Evolutionary conservation across 2,888 invertebrate species (phyloP).

Genomic region (Cylindroiulus punctatus): DNA sequence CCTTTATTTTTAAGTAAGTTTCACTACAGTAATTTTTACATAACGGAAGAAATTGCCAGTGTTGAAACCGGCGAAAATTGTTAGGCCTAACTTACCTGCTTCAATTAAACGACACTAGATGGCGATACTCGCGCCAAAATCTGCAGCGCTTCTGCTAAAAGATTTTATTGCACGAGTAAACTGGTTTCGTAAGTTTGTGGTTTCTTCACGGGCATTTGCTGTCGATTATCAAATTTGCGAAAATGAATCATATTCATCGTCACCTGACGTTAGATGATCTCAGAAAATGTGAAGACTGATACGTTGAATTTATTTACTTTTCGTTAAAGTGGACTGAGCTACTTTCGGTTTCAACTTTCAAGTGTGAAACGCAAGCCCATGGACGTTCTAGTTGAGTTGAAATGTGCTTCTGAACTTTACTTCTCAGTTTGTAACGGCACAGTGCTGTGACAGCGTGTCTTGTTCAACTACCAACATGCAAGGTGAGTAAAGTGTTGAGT

Average conservation of each 20-base stretch:
- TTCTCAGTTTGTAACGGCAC: not conserved
- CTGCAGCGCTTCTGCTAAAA: not conserved
- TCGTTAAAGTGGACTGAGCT: not conserved
- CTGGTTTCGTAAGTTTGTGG: not conserved
- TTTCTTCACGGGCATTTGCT: not conserved
- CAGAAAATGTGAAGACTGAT: not conserved
- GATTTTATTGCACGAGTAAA: not conserved
- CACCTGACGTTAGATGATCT: not conserved
- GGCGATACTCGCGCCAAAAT: not conserved
- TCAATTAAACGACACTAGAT: not conserved
- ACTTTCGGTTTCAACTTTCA: not conserved
- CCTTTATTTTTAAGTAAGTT: not conserved
- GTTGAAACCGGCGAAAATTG: too few relatives aligned
- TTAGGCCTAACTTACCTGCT: too few relatives aligned
- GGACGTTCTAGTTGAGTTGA: not conserved
- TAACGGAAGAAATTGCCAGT: too few relatives aligned
- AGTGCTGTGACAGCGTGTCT: not conserved
- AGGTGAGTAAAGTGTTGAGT: not conserved
- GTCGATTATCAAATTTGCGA: not conserved
- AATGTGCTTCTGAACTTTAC: not conserved
- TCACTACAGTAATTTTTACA: too few relatives aligned
- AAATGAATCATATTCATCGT: conserved; percentile 9
- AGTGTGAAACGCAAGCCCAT: not conserved
- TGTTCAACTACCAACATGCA: not conserved
- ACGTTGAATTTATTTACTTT: not conserved